Evolutionary conservation across 2,797 vertebrate genomes (phyloP), one percentile per base, ranked within the genome.

Genomic region (Lates japonicus): DNA sequence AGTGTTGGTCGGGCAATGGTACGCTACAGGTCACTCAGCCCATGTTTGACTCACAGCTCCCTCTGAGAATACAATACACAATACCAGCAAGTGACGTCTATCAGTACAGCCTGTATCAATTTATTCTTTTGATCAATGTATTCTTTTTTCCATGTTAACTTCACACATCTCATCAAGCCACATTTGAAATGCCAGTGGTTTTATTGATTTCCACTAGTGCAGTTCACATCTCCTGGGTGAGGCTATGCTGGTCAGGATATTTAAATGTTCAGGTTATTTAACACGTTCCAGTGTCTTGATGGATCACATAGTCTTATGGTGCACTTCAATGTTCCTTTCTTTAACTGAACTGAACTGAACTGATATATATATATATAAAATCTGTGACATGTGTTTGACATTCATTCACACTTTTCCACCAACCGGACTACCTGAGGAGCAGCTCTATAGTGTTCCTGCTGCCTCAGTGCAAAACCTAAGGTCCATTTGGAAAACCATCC

Each of bases 151-250:
- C 81, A 80, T 81, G 76, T 82, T 77, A 84, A 90, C 86, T 87
- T 90, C 90, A 88, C 78, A 93, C 87, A 92, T 94, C 88, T 94
- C 89, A 94, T 94, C 92, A 93, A 74, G 89, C 63, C 81, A 72
- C 81, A 87, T 93, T 91, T 93, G 65, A 94, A 95, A 95, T 88
- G 89, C 92, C 90, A 90, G 74, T 66, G 83, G 74, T 92, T 92
- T 88, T 83, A 95, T 94, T 92, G 94, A 95, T 95, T 95, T 95
- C 93, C 90, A 92, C 93, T 92, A 88, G 73, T 65, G 54, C 79
- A 71, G 84, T 82, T 91, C 75, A 82, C 68, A 58, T 88, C 86
- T 78, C 71, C 8, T 72, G 81, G 90, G 88, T 71, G 70, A 76
- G 62, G 80, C 78, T 49, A 31, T 22, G 19, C 59, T 76, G 77